Evolutionary conservation across 2,113 vertebrate species (phyloP).

Genomic region (Hemiprocne comata): DNA sequence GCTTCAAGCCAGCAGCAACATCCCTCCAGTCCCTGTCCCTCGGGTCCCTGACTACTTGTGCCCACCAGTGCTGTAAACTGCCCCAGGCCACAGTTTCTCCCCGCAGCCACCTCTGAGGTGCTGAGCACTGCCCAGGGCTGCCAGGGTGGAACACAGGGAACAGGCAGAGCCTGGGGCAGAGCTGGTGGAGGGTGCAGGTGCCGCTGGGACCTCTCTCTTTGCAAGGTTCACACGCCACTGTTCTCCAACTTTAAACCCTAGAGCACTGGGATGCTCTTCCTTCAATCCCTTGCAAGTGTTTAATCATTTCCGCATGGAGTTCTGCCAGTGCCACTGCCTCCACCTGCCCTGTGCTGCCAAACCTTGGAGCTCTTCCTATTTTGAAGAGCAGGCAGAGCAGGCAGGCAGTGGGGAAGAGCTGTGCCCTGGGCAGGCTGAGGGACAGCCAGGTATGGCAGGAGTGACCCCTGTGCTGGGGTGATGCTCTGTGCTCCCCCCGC

Average conservation of each 20-base stretch:
- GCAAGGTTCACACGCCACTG: background rate
- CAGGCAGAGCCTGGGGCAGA: background rate
- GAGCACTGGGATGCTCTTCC: background rate
- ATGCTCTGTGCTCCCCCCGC: accelerated
- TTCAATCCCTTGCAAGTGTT: background rate
- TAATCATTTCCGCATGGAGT: background rate
- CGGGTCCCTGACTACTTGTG: background rate
- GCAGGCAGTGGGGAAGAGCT: background rate
- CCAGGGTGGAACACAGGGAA: background rate
- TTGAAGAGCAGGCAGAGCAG: background rate
- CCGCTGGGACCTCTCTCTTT: background rate
- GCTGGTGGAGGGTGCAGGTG: background rate
- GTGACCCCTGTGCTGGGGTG: background rate
- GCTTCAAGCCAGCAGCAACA: background rate
- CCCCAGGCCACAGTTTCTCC: background rate
- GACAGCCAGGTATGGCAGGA: background rate
- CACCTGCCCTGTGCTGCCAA: background rate
- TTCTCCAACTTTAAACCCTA: background rate
- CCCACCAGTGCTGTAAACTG: background rate
- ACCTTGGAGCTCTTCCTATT: background rate
- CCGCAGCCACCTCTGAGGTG: background rate
- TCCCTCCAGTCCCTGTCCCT: background rate
- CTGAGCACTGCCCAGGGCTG: background rate
- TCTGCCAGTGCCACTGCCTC: background rate
- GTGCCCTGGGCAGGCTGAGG: background rate